phyloP scores from a whole-genome alignment of 2,113 vertebrate species.

The Columbina picui region DNA sequence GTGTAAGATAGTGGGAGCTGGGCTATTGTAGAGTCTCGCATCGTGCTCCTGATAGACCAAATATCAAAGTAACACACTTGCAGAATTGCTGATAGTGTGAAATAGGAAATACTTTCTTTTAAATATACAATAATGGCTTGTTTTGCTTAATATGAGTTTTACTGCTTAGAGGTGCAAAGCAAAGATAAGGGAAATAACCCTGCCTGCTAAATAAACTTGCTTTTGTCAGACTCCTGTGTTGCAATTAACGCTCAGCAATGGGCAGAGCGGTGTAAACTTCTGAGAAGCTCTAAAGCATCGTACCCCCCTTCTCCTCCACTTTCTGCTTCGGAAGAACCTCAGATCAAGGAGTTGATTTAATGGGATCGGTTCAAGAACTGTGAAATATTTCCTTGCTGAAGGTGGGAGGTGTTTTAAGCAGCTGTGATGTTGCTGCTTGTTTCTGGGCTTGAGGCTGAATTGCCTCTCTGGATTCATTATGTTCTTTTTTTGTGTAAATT shows the following conservation, averaged over 20 bases:
- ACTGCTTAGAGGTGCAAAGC: background rate
- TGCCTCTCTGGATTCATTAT: background rate
- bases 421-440: background rate
- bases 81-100: background rate
- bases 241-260: slow-evolving; percentile 11
- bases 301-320: background rate
- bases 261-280: background rate
- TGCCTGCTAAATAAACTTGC: background rate
- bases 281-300: background rate
- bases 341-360: background rate
- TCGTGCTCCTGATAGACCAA: background rate
- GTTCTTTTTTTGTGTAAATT: background rate
- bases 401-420: background rate
- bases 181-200: background rate
- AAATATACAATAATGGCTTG: background rate
- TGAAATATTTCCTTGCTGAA: background rate
- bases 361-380: background rate
- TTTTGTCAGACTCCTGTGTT: background rate
- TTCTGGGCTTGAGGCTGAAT: background rate
- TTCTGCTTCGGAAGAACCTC: background rate
- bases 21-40: background rate
- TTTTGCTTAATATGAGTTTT: background rate
- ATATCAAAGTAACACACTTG: background rate
- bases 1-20: background rate
- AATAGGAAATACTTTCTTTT: background rate